Percentiles rank a stretch among this genome's conserved stretches.
Evolutionary conservation across 2,797 vertebrate species (phyloP).

Genomic region (Chromobotia macracanthus): DNA sequence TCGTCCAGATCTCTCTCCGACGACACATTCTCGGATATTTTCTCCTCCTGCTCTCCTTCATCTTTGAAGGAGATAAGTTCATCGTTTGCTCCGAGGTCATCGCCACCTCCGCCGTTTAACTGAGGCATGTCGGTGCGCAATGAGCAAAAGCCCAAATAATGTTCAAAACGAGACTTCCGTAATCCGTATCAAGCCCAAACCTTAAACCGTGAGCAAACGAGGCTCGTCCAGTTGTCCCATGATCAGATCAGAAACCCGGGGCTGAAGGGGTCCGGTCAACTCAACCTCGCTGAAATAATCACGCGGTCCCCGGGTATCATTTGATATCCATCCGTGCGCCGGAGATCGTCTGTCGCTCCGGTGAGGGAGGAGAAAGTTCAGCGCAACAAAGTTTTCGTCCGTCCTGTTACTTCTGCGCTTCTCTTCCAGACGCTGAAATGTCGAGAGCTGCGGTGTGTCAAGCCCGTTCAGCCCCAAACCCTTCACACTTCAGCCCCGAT

Average conservation of each 20-base stretch:
- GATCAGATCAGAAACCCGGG: constrained; percentile 27
- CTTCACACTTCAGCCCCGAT: constrained; percentile 25
- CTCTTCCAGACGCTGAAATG: constrained; percentile 1
- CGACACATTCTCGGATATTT: constrained; percentile 82
- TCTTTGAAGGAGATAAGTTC: constrained; percentile 91
- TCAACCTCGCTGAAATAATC: constrained; percentile 34
- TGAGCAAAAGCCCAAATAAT: not conserved
- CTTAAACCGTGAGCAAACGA: constrained; percentile 31
- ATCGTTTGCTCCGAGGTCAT: constrained; percentile 89
- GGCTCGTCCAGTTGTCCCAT: constrained; percentile 30
- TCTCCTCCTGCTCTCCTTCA: constrained; percentile 90
- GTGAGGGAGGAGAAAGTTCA: constrained; percentile 28
- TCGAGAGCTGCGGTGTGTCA: constrained; percentile 1
- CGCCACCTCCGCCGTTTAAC: constrained; percentile 78
- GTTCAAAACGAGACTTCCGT: not conserved
- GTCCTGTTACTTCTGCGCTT: constrained; percentile 6
- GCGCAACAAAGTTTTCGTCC: constrained; percentile 22
- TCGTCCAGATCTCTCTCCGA: constrained; percentile 88
- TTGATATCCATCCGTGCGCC: constrained; percentile 47
- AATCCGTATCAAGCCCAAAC: constrained; percentile 31
- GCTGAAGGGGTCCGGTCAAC: too few relatives aligned
- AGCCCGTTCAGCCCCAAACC: too few relatives aligned
- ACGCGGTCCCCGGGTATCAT: constrained; percentile 42
- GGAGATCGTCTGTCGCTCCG: constrained; percentile 29
- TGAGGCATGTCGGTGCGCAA: constrained; percentile 76